These are phyloP conservation scores for Diabrotica undecimpunctata DNA, from an alignment of 1,140 invertebrate genomes.

Conservation along the genomic window DNA sequence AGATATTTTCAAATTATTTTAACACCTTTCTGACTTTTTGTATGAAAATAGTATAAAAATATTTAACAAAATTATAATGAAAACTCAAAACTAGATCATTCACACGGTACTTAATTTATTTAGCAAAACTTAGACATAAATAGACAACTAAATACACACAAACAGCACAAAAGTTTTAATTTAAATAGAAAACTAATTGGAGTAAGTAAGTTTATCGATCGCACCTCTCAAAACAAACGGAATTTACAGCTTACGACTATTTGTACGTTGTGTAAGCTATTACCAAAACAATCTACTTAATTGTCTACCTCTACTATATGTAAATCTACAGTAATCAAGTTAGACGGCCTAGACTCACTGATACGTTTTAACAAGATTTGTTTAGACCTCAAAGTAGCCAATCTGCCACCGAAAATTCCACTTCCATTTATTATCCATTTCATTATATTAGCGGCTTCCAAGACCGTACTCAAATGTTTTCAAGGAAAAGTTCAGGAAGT, in stretches of 20 bases:
- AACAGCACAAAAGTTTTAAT: too few relatives aligned
- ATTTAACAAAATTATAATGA: too few relatives aligned
- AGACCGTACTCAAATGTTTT: neutral
- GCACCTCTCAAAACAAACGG: constrained; percentile 6
- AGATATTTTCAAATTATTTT: too few relatives aligned
- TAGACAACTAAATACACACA: too few relatives aligned
- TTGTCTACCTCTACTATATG: constrained; percentile 30
- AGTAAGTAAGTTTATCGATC: constrained; percentile 5
- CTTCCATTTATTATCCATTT: constrained; percentile 17
- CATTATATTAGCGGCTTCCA: constrained; percentile 13
- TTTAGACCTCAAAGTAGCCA: constrained; percentile 19
- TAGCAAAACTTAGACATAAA: too few relatives aligned
- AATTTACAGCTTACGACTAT: constrained; percentile 10
- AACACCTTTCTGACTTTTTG: too few relatives aligned
- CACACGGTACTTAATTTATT: too few relatives aligned
- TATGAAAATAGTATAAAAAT: too few relatives aligned
- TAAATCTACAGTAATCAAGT: constrained; percentile 28
- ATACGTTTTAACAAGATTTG: constrained; percentile 23
- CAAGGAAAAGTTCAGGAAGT: neutral
- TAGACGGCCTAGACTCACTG: constrained; percentile 24
- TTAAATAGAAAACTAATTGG: too few relatives aligned
- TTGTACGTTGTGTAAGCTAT: constrained; percentile 19
- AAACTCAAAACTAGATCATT: too few relatives aligned
- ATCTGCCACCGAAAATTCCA: constrained; percentile 18
- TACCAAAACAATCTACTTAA: constrained; percentile 28